A percentile compares a stretch with the other conserved stretches of the same genome.
phyloP scores from a whole-genome alignment of 2,113 vertebrate genomes.

The Lamprologus ornatipinnis region DNA sequence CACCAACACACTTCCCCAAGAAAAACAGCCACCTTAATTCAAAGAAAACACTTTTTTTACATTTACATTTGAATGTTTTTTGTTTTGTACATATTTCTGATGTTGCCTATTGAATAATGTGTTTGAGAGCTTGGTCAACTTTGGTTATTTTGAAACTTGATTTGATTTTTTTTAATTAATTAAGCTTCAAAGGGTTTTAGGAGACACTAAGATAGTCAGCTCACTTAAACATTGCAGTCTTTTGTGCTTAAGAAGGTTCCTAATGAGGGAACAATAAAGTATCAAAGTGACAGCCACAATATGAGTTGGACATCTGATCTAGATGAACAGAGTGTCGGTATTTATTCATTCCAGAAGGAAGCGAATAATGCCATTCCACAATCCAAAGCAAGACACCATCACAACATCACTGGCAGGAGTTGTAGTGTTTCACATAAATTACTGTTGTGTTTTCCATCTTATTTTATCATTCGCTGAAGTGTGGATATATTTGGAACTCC shows the following conservation, averaged over 20 bases:
- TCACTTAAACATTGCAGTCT: background rate
- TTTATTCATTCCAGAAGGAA: background rate
- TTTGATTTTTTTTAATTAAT: fast-evolving
- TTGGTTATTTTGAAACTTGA: background rate
- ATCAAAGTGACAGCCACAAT: background rate
- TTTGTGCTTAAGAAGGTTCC: background rate
- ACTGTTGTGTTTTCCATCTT: background rate
- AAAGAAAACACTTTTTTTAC: background rate
- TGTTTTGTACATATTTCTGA: background rate
- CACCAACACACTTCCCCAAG: background rate
- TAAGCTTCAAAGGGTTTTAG: background rate
- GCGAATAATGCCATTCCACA: background rate
- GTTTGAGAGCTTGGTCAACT: background rate
- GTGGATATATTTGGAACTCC: fast-evolving
- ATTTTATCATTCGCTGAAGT: background rate
- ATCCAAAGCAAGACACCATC: background rate
- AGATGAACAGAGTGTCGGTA: background rate
- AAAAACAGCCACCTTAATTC: background rate
- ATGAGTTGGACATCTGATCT: background rate
- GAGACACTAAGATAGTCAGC: slow-evolving; percentile 10
- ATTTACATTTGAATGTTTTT: background rate
- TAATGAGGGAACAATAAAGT: background rate
- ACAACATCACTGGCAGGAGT: background rate
- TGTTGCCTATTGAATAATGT: background rate
- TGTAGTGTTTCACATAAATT: background rate